A percentile compares a stretch with the other conserved stretches of the same genome.
Evolutionary conservation across 1,140 invertebrate species (phyloP).

Genomic region (Caenorhabditis briggsae): DNA sequence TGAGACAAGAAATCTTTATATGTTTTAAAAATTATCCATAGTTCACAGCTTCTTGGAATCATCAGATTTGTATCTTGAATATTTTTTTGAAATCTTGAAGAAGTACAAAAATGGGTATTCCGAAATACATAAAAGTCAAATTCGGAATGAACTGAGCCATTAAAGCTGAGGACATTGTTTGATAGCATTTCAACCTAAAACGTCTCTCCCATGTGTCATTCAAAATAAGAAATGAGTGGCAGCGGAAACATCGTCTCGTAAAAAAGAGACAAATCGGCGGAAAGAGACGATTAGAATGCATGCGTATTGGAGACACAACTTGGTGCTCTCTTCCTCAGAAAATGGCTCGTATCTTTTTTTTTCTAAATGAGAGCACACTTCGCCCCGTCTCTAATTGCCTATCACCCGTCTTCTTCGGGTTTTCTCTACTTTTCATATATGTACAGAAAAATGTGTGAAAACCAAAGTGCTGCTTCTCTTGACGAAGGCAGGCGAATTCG

Average conservation of each 20-base stretch:
- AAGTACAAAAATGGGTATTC: no score
- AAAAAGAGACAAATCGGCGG: constrained; percentile 52
- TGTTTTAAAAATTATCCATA: no score
- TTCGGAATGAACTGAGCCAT: not conserved
- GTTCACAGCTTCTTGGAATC: no score
- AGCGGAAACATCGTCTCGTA: constrained; percentile 22
- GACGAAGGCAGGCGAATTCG: not conserved
- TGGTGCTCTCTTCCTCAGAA: no score
- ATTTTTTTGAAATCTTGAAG: no score
- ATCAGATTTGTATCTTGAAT: no score
- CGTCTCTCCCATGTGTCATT: not conserved
- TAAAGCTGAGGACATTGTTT: no score
- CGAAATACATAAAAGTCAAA: not conserved
- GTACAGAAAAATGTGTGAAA: not conserved
- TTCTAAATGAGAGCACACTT: not conserved
- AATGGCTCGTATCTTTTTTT: not conserved
- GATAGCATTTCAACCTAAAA: not conserved
- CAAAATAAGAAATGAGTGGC: constrained; percentile 38
- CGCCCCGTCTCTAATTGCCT: not conserved
- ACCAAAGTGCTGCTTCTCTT: not conserved
- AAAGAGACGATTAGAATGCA: constrained; percentile 47
- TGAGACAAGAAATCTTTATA: no score
- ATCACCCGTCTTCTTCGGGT: not conserved
- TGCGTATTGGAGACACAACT: not conserved
- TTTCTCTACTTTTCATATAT: not conserved